Conservation (phyloP, 2,113 vertebrate genomes). For the Tychaedon coryphoeus region DNA sequence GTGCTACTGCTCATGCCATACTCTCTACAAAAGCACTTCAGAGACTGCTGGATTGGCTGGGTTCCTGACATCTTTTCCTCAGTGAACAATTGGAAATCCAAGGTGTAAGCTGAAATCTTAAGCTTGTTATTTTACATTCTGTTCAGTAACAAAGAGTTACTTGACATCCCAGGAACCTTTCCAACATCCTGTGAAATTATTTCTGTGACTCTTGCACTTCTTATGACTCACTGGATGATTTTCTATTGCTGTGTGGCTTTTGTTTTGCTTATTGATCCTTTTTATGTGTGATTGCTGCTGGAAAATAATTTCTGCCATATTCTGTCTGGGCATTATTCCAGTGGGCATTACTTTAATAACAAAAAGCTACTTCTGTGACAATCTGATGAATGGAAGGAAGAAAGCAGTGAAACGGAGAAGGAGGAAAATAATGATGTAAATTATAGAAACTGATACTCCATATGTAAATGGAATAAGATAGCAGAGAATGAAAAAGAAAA, state of each 20-base stretch:
- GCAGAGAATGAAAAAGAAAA: background rate
- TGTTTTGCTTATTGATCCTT: rapidly evolving
- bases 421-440: background rate
- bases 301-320: background rate
- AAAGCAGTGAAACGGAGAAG: background rate
- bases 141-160: background rate
- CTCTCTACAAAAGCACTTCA: background rate
- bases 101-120: background rate
- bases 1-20: rapidly evolving
- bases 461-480: background rate
- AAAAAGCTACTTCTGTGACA: background rate
- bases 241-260: background rate
- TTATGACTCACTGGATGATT: background rate
- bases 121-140: background rate
- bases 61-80: background rate
- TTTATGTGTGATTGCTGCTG: background rate
- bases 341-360: background rate
- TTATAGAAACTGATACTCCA: background rate
- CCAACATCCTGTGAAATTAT: background rate
- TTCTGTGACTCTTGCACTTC: background rate
- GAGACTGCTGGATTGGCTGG: too few species aligned
- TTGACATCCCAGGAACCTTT: background rate
- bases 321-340: background rate
- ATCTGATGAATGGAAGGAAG: background rate
- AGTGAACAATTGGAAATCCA: background rate